Base-by-base conservation (phyloP, 2,888 invertebrate species). In the Ctenicera cuprea region DNA sequence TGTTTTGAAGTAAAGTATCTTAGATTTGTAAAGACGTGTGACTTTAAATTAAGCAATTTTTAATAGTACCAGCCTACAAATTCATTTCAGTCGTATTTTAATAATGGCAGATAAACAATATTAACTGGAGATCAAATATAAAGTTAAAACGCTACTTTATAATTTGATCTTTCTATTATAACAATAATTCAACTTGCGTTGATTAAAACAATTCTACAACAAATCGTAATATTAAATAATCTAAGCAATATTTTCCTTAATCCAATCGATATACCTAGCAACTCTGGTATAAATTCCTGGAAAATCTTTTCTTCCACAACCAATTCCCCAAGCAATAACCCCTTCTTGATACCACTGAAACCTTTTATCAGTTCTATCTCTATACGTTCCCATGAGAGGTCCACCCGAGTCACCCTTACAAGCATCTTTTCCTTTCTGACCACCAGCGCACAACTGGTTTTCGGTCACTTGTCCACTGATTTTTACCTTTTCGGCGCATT, bases 201-300 rank as follows among this genome's bases (percentile, higher is more conserved):
- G n/a, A n/a, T 5, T 9, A 33, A 33, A 33, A 5, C 9, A 33
- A 26, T 26, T 33, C 1, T 33, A 33, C 7, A 33, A 33, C 9
- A 26, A 33, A n/a, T n/a, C n/a, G n/a, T n/a, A 33, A 33, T 33
- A 33, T 33, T 33, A 33, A 26, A 26, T 41, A 14, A 4, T 4
- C 9, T 14, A 45, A 14, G 45, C 30, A 30, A 73, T 45, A 38
- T 95, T 93, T 76, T 92, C 92, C 76, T 89, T 86, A 78, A 96
- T 94, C 96, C 96, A 96, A 79, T 92, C 90, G 62, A 95, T 85
- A 86, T 94, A 95, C 79, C 92, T 91, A n/a, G 94, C 94, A 43
- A 95, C 92, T 76, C 95, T 89, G 0, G 95, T 95, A 85, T 96
- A 96, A 0, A 96, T 95, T 0, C 95, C 95, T 0, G 95, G 95